Base-by-base conservation (phyloP, 2,888 invertebrate genomes). In the Nomada flava region DNA sequence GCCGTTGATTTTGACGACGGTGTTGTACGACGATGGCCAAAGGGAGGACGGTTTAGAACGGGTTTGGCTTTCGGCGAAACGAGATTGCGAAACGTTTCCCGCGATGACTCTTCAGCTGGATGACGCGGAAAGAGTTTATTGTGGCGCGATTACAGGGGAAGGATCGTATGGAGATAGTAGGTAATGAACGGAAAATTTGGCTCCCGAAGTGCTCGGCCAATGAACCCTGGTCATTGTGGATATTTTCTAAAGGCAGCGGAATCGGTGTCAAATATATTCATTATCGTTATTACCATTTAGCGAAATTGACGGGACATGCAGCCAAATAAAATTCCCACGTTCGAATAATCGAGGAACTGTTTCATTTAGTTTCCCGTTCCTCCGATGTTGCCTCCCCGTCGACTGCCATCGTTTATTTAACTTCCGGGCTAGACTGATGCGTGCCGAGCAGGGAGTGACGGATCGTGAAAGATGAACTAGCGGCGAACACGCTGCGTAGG, bases 321-420 rank as follows among this genome's bases (percentile, higher is more conserved):
- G 60, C 60, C 18, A 71, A 53, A 78, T 67, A 80, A 78, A 79
- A 68, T 79, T 74, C 74, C 79, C 70, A 64, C 63, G 52, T 64
- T 55, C 60, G 71, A 76, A 69, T 59, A 53, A 70, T 65, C 67
- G 67, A 18, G 64, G 50, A 55, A 18, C 57, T 20, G 72, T 76
- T 80, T 80, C 72, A 83, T 80, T 65, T 53, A 55, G 60, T 70
- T 76, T 71, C 52, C 70, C 69, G 55, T 23, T 47, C 57, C 64
- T 36, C 47, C 29, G 20, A 23, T 36, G 13, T n/a, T 15, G 36
- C 52, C 59, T 44, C 65, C 74, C 67, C 62, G 74, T 62, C 65
- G 60, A 69, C 68, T 59, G 74, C 75, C 76, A 76, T 86, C 85
- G 69, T 87, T 87, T 82, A 87, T 84, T 87, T 80, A 72, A 80